Conservation (phyloP, 2,113 vertebrate species). For the Boulengeromyrus knoepffleri region DNA sequence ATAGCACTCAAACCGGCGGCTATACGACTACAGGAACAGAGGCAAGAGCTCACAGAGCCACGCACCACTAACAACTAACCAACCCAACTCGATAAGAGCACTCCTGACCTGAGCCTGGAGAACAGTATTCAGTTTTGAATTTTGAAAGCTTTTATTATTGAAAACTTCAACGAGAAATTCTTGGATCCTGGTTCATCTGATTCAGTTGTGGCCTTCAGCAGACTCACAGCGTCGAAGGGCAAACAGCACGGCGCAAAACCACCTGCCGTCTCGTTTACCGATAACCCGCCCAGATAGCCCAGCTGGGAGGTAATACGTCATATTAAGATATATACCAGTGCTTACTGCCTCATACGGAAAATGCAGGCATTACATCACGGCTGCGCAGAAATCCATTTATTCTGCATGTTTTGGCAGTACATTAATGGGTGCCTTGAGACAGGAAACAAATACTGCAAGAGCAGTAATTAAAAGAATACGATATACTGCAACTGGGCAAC, state of each 20-base stretch:
- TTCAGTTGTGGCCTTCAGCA: background rate
- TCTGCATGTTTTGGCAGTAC: background rate
- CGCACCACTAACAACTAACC: background rate
- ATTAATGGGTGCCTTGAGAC: constrained; percentile 13
- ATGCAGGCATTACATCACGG: background rate
- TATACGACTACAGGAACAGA: background rate
- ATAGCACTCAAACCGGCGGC: background rate
- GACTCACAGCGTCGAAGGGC: background rate
- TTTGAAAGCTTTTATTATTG: background rate
- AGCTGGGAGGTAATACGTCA: background rate
- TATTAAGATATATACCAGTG: background rate
- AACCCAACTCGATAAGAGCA: background rate
- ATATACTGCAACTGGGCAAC: background rate
- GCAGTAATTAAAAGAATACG: constrained; percentile 11
- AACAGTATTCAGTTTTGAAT: background rate
- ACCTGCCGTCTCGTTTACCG: background rate
- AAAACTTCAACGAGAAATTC: background rate
- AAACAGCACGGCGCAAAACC: background rate
- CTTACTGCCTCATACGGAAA: background rate
- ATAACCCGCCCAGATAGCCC: background rate
- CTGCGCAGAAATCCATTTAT: background rate
- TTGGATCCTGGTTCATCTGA: no score
- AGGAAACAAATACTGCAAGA: constrained; percentile 6
- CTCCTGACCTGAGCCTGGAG: background rate
- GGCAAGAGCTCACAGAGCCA: background rate